Base-by-base conservation (phyloP, 1,140 invertebrate species). In the Tribolium castaneum region DNA sequence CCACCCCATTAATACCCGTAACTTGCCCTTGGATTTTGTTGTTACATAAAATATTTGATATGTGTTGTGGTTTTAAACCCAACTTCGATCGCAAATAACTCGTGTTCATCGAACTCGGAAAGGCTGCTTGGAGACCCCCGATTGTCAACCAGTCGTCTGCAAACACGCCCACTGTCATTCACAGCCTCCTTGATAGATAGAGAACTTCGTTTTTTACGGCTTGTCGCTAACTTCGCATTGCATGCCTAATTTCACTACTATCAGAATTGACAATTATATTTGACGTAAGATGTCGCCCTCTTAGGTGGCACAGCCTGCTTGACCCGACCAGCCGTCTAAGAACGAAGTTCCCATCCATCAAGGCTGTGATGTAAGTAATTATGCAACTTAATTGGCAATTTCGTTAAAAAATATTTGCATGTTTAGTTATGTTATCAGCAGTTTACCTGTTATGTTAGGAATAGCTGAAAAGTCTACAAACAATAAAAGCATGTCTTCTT, bases 1-100 rank as follows among this genome's bases (percentile, higher is more conserved):
- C 88, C n/a, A 93, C 88, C 13, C 92, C 91, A 34, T 88, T 88
- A 30, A 90, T 84, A 10, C 92, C 93, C 89, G 87, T 86, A 10
- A 83, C 51, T 49, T 80, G 77, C n/a, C 70, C 51, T 50, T 81
- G 76, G 9, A 82, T 16, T 35, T 59, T 76, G 1, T 22, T 59
- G 66, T 81, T 83, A 7, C 76, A 73, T 30, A 85, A 76, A 19
- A 85, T 85, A 74, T 86, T 86, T 22, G 81, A 75, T 59, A 75
- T 80, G 59, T 82, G 80, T 13, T 77, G 52, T 75, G 62, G 13
- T 6, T 30, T 51, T 50, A 50, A 39, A 49, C 35, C 14, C 16
- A 81, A 78, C 59, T 49, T 78, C 7, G 70, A 14, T 12, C 59
- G 13, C 25, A 77, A 49, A 54, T 80, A 85, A 50, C 49, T 79